Conservation (phyloP, 2,888 invertebrate genomes). For the Xanthia icteritia region DNA sequence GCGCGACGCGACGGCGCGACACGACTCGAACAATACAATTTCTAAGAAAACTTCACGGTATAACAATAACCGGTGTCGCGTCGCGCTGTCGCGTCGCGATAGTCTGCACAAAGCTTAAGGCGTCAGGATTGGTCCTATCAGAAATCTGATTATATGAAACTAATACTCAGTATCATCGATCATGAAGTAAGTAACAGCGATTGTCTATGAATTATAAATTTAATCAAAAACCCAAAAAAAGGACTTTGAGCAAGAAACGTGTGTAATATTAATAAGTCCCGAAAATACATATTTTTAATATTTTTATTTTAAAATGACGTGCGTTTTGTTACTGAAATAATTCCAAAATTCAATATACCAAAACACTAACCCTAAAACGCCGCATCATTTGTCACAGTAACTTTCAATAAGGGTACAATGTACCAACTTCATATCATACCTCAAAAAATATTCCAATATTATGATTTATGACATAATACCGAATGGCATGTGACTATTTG, state of each 20-base stretch:
- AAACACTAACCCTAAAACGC: slow-evolving; percentile 69
- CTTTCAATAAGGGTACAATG: slow-evolving; percentile 85
- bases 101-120: too few species aligned
- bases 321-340: slow-evolving; percentile 37
- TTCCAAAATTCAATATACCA: slow-evolving; percentile 72
- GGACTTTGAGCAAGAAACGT: background rate
- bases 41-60: too few species aligned
- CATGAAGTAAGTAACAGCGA: background rate
- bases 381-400: slow-evolving; percentile 87
- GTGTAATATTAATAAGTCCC: background rate
- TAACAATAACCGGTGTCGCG: too few species aligned
- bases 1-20: too few species aligned
- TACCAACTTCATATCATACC: slow-evolving; percentile 76
- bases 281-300: background rate
- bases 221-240: background rate
- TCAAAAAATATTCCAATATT: slow-evolving; percentile 87
- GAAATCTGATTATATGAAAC: background rate
- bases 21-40: too few species aligned
- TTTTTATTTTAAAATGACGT: background rate
- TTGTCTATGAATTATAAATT: too few species aligned
- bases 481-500: slow-evolving; percentile 73
- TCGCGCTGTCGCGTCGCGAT: too few species aligned
- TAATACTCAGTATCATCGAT: background rate
- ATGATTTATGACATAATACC: slow-evolving; percentile 87
- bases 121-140: background rate